A percentile compares a stretch with the other conserved stretches of the same genome.
These are phyloP conservation scores for Sarcophaga variegata DNA, from an alignment of 2,888 invertebrate genomes.

Conservation along the genomic window DNA sequence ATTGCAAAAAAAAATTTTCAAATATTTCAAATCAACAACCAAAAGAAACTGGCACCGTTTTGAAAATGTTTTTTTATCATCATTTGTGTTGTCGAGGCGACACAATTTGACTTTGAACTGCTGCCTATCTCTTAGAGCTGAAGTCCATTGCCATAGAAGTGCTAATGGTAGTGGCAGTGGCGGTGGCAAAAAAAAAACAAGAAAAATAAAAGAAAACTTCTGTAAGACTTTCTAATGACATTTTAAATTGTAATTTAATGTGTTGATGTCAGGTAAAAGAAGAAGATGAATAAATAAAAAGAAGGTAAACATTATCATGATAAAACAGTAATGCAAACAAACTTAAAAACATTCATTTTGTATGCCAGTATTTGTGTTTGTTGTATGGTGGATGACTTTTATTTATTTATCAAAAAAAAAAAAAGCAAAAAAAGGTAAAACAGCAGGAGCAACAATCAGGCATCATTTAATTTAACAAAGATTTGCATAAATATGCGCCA, in stretches of 20 bases:
- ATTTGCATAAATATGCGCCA: constrained; percentile 54
- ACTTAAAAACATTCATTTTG: neutral
- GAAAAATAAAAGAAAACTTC: constrained; percentile 3
- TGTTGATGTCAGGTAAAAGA: constrained; percentile 48
- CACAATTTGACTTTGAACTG: neutral
- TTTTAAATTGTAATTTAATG: constrained; percentile 56
- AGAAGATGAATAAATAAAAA: constrained; percentile 27
- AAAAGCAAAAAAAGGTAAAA: constrained; percentile 3
- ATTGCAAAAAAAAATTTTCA: too few relatives aligned
- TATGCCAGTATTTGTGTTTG: constrained; percentile 1
- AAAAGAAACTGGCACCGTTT: too few relatives aligned
- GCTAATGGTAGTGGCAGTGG: constrained; percentile 1
- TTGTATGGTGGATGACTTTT: neutral
- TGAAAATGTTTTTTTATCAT: too few relatives aligned
- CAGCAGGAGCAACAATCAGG: constrained; percentile 1
- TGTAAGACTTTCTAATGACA: constrained; percentile 53
- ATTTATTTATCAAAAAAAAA: neutral
- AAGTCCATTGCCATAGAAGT: neutral
- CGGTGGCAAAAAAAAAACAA: neutral
- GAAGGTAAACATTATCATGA: constrained; percentile 9
- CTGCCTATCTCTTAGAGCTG: neutral
- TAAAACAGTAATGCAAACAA: constrained; percentile 9
- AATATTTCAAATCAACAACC: too few relatives aligned
- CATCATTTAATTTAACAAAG: constrained; percentile 53
- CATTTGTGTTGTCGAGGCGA: too few relatives aligned